Base-by-base conservation (phyloP, 2,797 vertebrate species). In the Peromyscus aztecus region DNA sequence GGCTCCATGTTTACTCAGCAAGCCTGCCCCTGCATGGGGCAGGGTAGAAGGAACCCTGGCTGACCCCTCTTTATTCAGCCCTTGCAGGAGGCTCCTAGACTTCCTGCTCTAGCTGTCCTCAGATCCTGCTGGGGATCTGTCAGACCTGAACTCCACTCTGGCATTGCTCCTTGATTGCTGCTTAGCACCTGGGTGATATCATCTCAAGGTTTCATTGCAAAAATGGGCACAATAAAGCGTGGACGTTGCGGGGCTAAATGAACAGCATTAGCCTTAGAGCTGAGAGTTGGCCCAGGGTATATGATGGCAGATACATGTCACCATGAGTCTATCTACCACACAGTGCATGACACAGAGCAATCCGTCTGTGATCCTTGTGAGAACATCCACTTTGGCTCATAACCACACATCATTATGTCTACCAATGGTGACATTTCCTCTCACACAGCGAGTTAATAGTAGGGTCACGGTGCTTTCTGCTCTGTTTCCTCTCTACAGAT, bases 21-120 rank as follows among this genome's bases (percentile, higher is more conserved):
- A 61, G 67, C 34, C 52, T 43, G 84, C 84, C 89, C 94, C 95
- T 73, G 65, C 92, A 46, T 6, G 46, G 27, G 14, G n/a, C 57
- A 2, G 34, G 73, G 4, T 13, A 40, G 55, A 37, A 69, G 23
- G 63, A 46, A 4, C 5, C 10, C n/a, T 37, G 34, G 57, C 57
- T 11, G 37, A 77, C 27, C 6, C 24, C 14, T 86, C 63, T 49
- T 75, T 23, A 16, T 61, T 34, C 37, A 61, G 52, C 27, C 11
- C 52, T 67, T 31, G 27, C 40, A n/a, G 2, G 24, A 75, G 6
- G 0, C 24, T 2, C 37, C 29, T 23, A 82, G 63, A 6, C 12
- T 24, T n/a, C 37, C 52, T 65, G 37, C 16, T 52, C 59, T 34
- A 17, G 16, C 2, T 19, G 57, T 49, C n/a, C 61, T 90, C 8